Base-by-base conservation (phyloP, 2,888 invertebrate genomes). In the Pemphredon lugubris region DNA sequence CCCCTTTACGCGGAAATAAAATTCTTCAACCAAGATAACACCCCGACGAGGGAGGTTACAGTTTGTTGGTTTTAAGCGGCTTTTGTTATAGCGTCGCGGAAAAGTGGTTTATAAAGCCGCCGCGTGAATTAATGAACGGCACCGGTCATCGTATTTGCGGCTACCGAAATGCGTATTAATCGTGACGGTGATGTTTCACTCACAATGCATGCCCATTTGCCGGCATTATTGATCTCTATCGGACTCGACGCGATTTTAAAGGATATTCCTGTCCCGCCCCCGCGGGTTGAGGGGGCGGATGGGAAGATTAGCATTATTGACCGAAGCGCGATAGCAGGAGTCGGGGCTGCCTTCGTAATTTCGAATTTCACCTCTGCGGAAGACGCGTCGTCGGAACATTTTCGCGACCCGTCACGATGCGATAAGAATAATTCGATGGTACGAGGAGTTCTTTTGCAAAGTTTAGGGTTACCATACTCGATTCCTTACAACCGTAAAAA, bases 291-390 rank as follows among this genome's bases (percentile, higher is more conserved):
- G 14, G n/a, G 44, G 40, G 42, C 16, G 23, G 34, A 50, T 30
- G 59, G 72, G 42, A 54, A 65, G 77, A 75, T 75, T 75, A 72
- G 60, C 72, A 77, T 76, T 77, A 77, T 75, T 77, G 65, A 58
- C 61, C 54, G 61, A 66, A 76, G 66, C 61, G 40, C 60, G 50
- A 39, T 60, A 54, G 54, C 64, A 55, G 32, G 40, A 42, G 21
- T 60, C 4, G 11, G 26, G 58, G 50, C 37, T 71, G 63, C 44
- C 57, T 76, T 75, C 58, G 50, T 71, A 61, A 71, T 75, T 57
- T 60, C 60, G 57, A 72, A 65, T 75, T 76, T 77, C 54, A 77
- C 54, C 76, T 48, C 26, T 58, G 40, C 48, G 23, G 51, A 64
- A 59, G 45, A 76, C 55, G 72, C 58, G 58, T 76, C 53, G 54